Base-by-base conservation (phyloP, 2,797 vertebrate genomes). In the Urophycis tenuis region DNA sequence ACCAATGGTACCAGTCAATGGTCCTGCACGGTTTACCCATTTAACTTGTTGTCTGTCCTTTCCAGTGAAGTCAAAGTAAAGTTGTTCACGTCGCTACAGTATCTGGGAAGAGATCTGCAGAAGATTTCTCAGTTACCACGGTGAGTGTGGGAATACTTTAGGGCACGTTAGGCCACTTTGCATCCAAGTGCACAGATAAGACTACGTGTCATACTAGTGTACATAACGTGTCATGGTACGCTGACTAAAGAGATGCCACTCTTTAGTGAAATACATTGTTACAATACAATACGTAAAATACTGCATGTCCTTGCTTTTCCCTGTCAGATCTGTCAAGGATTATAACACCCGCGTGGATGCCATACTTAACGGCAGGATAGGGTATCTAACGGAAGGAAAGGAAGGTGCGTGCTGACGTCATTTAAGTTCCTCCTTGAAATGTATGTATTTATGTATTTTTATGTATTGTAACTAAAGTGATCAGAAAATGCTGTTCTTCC, bases 311-410 rank as follows among this genome's bases (percentile, higher is more conserved):
- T 33, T 31, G n/a, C 19, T 80, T 34, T 83, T 25, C 11, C 7
- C 12, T 31, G 81, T 84, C 74, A 94, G 94, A 70, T 25, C n/a
- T 77, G 75, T 84, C 14, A 84, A 75, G 32, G 78, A 87, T 75
- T 73, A 29, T 41, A 78, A 88, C 31, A 22, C 81, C n/a, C 73
- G 81, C 25, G 45, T 82, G 53, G 90, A 92, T 72, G 72, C 88
- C 75, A 90, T 96, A 74, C 93, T 95, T 79, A 88, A 92, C 41
- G 93, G 95, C 77, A 92, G 88, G 89, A 85, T 93, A 53, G 95
- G 95, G n/a, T 82, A 84, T 70, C 80, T 95, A 36, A 87, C 83
- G 9, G 86, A 89, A 69, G 92, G 90, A 82, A 88, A 82, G 87
- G 92, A 92, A 92, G 95, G 95, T 95, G 82, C 5, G 73, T 25